Evolutionary conservation across 2,113 vertebrate genomes (phyloP), one percentile per base, ranked within the genome.

Genomic region (Chaetura pelagica): DNA sequence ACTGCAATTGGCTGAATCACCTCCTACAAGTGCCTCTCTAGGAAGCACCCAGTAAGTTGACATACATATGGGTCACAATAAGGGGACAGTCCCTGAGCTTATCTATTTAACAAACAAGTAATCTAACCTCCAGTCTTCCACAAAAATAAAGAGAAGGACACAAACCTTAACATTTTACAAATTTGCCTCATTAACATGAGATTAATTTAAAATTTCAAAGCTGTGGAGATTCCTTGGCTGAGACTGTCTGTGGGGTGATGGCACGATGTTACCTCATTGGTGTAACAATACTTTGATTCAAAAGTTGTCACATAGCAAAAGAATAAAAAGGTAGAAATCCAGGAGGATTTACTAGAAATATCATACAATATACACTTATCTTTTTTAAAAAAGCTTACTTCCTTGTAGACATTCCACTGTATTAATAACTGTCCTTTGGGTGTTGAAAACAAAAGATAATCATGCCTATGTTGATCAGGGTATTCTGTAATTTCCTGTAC

Each of bases 291-390:
- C 12, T 42, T 64, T 17, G 26, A 29, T 71, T 64, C 72, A 34
- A 54, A 72, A 69, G 8, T 42, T 61, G 30, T 29, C 42, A 46
- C 13, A 40, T 2, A 89, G 22, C 17, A 63, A 46, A 63, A 71
- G 12, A 44, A 74, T 7, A 49, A 78, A 80, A 88, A 49, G 14
- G 5, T 2, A 68, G 30, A 91, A 62, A 52, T 55, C 5, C 52
- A 61, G 55, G 21, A 82, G 15, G 44, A 44, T 14, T 75, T 49
- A 57, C 58, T 27, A 44, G 34, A 49, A 71, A 21, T 16, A 35
- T 17, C 15, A 29, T 0, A 0, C 21, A 7, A 27, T 11, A 34
- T 32, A 35, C 7, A 63, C 62, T 29, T 14, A 14, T 52, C 5
- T 68, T 9, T 4, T 15, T 48, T 5, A 4, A 34, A 58, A 55